Evolutionary conservation across 2,113 vertebrate genomes (phyloP).

Genomic region (Suricata suricatta): DNA sequence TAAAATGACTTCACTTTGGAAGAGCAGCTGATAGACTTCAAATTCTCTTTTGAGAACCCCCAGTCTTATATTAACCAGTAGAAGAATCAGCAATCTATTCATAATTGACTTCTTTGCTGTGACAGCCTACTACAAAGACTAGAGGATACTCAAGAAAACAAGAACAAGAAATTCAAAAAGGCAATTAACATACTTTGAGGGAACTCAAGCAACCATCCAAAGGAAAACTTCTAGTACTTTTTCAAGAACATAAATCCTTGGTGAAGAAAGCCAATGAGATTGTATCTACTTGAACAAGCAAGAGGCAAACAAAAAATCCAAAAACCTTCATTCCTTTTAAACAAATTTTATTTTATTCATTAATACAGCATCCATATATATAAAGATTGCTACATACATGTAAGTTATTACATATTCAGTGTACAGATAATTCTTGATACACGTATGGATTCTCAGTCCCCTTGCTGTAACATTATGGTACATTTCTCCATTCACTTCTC

Average conservation of each 20-base stretch:
- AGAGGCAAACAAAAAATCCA: background rate
- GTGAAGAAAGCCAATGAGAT: background rate
- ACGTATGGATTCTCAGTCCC: background rate
- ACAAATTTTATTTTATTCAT: background rate
- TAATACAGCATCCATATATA: background rate
- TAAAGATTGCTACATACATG: background rate
- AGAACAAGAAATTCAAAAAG: background rate
- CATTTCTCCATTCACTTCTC: no score
- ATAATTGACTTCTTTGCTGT: background rate
- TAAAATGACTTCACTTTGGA: background rate
- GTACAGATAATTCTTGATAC: background rate
- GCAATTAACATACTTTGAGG: background rate
- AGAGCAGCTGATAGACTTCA: background rate
- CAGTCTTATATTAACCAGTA: background rate
- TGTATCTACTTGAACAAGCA: background rate
- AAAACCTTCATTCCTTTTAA: background rate
- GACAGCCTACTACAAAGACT: background rate
- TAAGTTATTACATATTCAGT: background rate
- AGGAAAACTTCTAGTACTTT: background rate
- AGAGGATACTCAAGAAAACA: background rate
- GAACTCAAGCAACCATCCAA: background rate
- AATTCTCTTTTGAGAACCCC: background rate
- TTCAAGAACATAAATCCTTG: background rate
- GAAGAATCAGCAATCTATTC: background rate
- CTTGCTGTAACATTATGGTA: background rate